Evolutionary conservation across 1,140 invertebrate species (phyloP).

Genomic region (Calephelis virginiensis): DNA sequence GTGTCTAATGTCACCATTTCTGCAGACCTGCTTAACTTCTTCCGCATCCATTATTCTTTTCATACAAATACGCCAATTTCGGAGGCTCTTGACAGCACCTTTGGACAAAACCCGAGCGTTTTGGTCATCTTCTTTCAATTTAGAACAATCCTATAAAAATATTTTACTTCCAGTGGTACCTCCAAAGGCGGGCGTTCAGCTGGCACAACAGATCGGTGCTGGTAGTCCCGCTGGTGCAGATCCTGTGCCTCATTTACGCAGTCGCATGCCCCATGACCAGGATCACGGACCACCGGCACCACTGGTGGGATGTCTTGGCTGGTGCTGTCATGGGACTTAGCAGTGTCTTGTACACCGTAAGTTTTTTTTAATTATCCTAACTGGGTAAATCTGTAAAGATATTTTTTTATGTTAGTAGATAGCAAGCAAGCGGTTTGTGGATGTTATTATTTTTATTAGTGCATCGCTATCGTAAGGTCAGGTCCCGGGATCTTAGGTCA

Average conservation of each 20-base stretch:
- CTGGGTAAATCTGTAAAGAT: not conserved
- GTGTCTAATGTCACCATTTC: too few relatives aligned
- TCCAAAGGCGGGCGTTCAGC: constrained; percentile 80
- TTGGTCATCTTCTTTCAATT: too few relatives aligned
- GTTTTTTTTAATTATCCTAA: constrained; percentile 21
- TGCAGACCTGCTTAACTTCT: too few relatives aligned
- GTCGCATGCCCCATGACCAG: constrained; percentile 82
- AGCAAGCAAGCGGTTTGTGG: too few relatives aligned
- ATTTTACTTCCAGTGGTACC: constrained; percentile 80
- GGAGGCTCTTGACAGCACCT: too few relatives aligned
- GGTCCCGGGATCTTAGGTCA: too few relatives aligned
- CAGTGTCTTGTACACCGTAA: constrained; percentile 80
- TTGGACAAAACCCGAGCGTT: too few relatives aligned
- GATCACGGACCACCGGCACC: constrained; percentile 85
- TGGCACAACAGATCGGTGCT: constrained; percentile 73
- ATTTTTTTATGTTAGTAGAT: not conserved
- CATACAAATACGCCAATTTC: too few relatives aligned
- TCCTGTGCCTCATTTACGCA: constrained; percentile 80
- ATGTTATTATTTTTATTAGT: too few relatives aligned
- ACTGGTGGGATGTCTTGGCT: constrained; percentile 88
- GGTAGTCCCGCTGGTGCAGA: constrained; percentile 81
- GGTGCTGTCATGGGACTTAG: constrained; percentile 80
- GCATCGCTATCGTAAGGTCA: too few relatives aligned
- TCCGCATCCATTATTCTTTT: too few relatives aligned
- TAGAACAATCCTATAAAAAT: not conserved